Conservation (phyloP, 2,888 invertebrate species). For the Podabrus alpinus region DNA sequence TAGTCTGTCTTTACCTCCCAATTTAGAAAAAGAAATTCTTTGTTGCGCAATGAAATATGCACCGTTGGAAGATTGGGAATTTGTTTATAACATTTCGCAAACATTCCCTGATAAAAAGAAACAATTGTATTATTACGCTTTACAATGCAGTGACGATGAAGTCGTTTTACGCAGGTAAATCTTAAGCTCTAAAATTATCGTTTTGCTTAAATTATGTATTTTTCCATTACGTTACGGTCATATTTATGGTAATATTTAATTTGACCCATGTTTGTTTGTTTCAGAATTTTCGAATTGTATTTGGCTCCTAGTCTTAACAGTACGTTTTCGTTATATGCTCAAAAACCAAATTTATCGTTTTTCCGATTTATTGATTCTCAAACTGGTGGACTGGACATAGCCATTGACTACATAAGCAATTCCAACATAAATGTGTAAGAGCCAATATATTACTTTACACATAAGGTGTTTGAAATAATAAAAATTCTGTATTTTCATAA, state of each 20-base stretch:
- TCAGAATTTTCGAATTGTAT: not conserved
- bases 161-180: conserved; percentile 15
- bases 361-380: not conserved
- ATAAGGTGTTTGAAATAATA: no score
- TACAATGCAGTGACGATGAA: conserved; percentile 31
- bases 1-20: conserved; percentile 57
- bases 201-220: no score
- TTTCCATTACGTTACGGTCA: no score
- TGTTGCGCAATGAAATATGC: conserved; percentile 73
- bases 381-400: not conserved
- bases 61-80: conserved; percentile 63
- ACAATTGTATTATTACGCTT: conserved; percentile 17
- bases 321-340: not conserved
- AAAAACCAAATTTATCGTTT: not conserved
- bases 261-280: no score
- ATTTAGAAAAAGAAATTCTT: conserved; percentile 71
- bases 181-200: no score
- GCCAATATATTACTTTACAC: not conserved
- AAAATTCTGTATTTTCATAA: no score
- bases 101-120: not conserved
- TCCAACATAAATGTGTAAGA: not conserved
- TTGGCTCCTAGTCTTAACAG: not conserved
- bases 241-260: no score
- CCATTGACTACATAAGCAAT: not conserved
- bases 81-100: conserved; percentile 59